These are phyloP conservation scores for Caenorhabditis latens DNA, from an alignment of 1,140 invertebrate genomes.

Conservation along the genomic window DNA sequence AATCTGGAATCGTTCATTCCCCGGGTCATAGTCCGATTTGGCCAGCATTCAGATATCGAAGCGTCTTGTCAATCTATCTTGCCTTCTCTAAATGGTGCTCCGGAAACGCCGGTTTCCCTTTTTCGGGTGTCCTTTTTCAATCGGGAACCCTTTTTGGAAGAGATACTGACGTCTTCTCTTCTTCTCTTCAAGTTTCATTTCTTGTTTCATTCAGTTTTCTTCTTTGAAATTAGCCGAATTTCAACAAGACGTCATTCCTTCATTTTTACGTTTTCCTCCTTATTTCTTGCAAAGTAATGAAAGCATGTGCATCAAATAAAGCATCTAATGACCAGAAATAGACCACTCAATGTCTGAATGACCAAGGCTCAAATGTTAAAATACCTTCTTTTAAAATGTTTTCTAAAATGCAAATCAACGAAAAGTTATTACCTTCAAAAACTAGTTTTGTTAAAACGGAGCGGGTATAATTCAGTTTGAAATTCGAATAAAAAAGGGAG, in stretches of 20 bases:
- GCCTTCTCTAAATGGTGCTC: slow-evolving; percentile 31
- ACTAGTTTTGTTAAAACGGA: too few species aligned
- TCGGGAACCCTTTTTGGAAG: slow-evolving; percentile 26
- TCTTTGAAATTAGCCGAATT: slow-evolving; percentile 40
- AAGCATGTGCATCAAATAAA: background rate
- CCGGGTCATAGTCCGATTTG: background rate
- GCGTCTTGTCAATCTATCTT: background rate
- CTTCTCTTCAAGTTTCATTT: slow-evolving; percentile 31
- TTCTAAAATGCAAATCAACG: background rate
- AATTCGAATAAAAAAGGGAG: too few species aligned
- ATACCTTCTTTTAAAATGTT: background rate
- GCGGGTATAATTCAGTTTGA: too few species aligned
- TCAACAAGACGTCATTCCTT: slow-evolving; percentile 18
- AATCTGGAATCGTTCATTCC: slow-evolving; percentile 6
- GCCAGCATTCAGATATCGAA: background rate
- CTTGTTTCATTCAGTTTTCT: slow-evolving; percentile 11
- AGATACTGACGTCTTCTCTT: slow-evolving; percentile 34
- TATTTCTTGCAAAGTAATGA: background rate
- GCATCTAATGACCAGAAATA: slow-evolving; percentile 18
- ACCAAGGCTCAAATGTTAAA: background rate
- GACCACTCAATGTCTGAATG: background rate
- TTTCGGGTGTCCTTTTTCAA: slow-evolving; percentile 49
- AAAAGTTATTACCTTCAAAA: too few species aligned
- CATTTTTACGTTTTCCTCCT: background rate
- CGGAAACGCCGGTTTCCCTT: slow-evolving; percentile 42